Percentiles rank a stretch among this genome's conserved stretches.
phyloP scores from a whole-genome alignment of 92 coral and sea anemone species.

The Zoanthus solanderi region DNA sequence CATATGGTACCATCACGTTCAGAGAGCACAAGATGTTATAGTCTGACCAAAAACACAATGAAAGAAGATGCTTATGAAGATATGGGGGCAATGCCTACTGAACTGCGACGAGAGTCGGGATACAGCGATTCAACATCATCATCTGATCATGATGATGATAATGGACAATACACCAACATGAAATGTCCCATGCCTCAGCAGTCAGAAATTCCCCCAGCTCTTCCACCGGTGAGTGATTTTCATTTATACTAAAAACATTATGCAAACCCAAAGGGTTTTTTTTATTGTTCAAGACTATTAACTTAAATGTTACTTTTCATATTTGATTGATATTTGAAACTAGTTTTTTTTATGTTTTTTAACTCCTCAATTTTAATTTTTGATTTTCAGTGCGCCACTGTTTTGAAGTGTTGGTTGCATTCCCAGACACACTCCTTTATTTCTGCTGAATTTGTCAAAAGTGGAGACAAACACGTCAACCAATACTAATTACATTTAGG shows the following conservation, averaged over 20 bases:
- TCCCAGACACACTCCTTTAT: no score
- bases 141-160: conserved; percentile 80
- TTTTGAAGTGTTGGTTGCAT: no score
- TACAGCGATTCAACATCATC: conserved; percentile 84
- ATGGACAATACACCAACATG: conserved; percentile 64
- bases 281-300: no score
- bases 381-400: no score
- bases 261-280: no score
- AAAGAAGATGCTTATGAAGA: conserved; percentile 71
- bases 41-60: conserved; percentile 59
- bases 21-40: conserved; percentile 82
- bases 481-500: no score
- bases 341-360: no score
- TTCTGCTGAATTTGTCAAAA: no score
- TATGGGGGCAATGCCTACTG: conserved; percentile 56
- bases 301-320: no score
- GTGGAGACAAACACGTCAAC: no score
- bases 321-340: no score
- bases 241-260: background rate
- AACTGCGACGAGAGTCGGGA: conserved; percentile 65
- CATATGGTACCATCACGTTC: conserved; percentile 81
- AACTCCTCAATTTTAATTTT: no score
- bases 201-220: conserved; percentile 19
- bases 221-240: conserved; percentile 28
- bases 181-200: background rate